Evolutionary conservation across 2,888 invertebrate species (phyloP).

Genomic region (Drosophila paracracens): DNA sequence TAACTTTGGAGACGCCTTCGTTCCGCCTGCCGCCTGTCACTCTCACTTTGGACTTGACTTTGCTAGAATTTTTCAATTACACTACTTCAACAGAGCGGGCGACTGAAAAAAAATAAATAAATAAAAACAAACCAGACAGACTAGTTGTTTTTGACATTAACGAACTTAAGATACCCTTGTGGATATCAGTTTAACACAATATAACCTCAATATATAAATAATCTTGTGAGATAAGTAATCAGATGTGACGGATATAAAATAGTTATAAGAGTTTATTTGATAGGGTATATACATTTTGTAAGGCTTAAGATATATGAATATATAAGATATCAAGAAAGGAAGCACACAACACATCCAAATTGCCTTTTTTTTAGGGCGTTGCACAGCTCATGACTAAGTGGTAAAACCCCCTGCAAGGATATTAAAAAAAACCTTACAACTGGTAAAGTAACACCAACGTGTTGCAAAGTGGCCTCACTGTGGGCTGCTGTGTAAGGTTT

Average conservation of each 20-base stretch:
- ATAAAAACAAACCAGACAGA: constrained; percentile 9
- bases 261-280: background rate
- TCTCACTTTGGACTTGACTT: constrained; percentile 82
- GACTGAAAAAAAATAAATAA: constrained; percentile 12
- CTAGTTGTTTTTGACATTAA: background rate
- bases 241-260: background rate
- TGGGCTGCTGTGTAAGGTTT: constrained; percentile 44
- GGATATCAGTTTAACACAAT: background rate
- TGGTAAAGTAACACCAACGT: constrained; percentile 54
- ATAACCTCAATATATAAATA: background rate
- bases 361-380: background rate
- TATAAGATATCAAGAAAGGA: background rate
- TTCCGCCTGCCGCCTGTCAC: constrained; percentile 71
- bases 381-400: background rate
- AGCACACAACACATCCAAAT: background rate
- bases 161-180: constrained; percentile 17
- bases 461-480: constrained; percentile 58
- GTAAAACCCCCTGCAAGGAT: background rate
- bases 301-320: background rate
- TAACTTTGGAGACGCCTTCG: constrained; percentile 74
- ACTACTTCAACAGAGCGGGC: constrained; percentile 66
- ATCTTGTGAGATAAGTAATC: background rate
- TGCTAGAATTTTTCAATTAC: constrained; percentile 81
- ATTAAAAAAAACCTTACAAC: constrained; percentile 18
- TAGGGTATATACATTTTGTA: background rate